Conservation (phyloP, 2,113 vertebrate species). For the Sphaerodactylus townsendi region DNA sequence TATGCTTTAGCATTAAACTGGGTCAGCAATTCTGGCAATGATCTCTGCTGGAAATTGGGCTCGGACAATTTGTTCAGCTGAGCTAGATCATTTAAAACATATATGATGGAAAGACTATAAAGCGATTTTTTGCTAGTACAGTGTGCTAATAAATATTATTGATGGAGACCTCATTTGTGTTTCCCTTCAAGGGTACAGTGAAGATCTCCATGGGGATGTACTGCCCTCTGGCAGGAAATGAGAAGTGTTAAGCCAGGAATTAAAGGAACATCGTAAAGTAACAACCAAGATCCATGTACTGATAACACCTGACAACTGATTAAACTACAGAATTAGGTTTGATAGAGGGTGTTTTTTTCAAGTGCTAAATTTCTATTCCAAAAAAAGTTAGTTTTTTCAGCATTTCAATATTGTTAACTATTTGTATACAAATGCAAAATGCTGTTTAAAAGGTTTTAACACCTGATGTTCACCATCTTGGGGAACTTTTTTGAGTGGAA, state of each 20-base stretch:
- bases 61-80: constrained; percentile 70
- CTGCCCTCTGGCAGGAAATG: constrained; percentile 46
- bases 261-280: neutral
- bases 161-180: neutral
- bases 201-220: neutral
- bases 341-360: neutral
- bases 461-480: neutral
- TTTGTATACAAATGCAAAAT: too few relatives aligned
- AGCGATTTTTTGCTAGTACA: neutral
- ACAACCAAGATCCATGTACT: neutral
- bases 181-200: neutral
- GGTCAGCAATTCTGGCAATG: constrained; percentile 73
- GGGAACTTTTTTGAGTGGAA: too few relatives aligned
- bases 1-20: constrained; percentile 73
- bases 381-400: too few relatives aligned
- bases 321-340: neutral
- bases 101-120: constrained; percentile 50
- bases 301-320: neutral
- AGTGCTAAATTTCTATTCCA: too few relatives aligned
- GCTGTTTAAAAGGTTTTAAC: too few relatives aligned
- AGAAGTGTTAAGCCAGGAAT: neutral
- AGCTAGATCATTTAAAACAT: constrained; percentile 60
- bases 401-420: too few relatives aligned
- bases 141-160: constrained; percentile 20
- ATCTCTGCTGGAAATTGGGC: constrained; percentile 74